phyloP scores from a whole-genome alignment of 2,888 invertebrate genomes.

The Cactoblastis cactorum region DNA sequence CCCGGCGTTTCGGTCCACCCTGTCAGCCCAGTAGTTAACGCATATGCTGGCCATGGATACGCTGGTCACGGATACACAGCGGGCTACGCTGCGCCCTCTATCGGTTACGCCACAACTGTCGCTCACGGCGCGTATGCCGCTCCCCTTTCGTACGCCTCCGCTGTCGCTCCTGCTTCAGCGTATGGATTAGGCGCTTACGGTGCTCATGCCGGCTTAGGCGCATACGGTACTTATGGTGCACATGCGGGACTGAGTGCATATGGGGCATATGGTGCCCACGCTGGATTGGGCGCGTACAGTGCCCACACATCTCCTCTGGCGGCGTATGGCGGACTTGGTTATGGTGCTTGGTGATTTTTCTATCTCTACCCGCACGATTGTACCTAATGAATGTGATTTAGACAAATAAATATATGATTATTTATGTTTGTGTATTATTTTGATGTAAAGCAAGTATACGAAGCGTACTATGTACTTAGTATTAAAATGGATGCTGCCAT shows the following conservation, averaged over 20 bases:
- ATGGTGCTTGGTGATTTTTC: conserved; percentile 23
- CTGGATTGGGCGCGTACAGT: not conserved
- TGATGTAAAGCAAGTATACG: too few species aligned
- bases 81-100: not conserved
- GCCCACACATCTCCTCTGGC: not conserved
- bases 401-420: conserved; percentile 7
- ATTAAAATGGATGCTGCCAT: too few species aligned
- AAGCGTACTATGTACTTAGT: too few species aligned
- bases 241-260: conserved; percentile 11
- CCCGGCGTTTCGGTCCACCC: conserved; percentile 28
- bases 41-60: conserved; percentile 15
- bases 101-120: conserved; percentile 23
- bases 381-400: conserved; percentile 11
- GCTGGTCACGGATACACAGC: conserved; percentile 5
- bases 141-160: conserved; percentile 21
- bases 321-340: conserved; percentile 38
- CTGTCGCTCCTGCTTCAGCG: conserved; percentile 19
- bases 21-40: conserved; percentile 19
- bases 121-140: conserved; percentile 23
- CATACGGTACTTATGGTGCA: conserved; percentile 15
- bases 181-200: conserved; percentile 16
- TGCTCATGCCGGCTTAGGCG: conserved; percentile 14
- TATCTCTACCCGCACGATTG: not conserved
- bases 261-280: conserved; percentile 19
- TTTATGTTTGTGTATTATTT: not conserved